Evolutionary conservation across 2,888 invertebrate genomes (phyloP), one percentile per base, ranked within the genome.

Genomic region (Andrena fulva): DNA sequence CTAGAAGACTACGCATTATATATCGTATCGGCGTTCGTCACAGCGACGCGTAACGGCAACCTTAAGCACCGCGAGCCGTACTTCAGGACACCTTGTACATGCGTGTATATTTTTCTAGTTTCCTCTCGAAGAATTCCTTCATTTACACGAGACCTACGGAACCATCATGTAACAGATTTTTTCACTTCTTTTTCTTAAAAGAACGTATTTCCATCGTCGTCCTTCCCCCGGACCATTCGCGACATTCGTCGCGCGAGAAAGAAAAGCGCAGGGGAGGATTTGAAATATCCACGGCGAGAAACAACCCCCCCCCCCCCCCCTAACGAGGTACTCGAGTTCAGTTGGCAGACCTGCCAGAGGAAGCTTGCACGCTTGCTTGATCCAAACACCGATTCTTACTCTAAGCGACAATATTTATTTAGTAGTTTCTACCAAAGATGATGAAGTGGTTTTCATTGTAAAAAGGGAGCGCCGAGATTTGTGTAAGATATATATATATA

Each of bases 381-480:
- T 70, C 56, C 66, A 64, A 76, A 69, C 64, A 42, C 52, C 83
- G 85, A 87, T 82, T 86, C 74, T 84, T 88, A 88, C 73, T 85
- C 77, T 91, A 91, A 91, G 90, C 87, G 90, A 92, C 90, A 86
- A 92, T 93, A 92, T 93, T 93, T 93, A 93, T 93, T 93, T 93
- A 91, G 91, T 93, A 93, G 92, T 92, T 92, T 91, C 90, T 93
- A 94, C 94, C 94, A 94, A 94, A 94, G 94, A 94, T 77, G 85
- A 56, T 56, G 24, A 90, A 89, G 87, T 86, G 81, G 89, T 77
- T 91, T 90, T 88, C 89, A 90, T 88, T 92, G 91, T 92, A 91
- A 90, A 91, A 81, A 89, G 33, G 67, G 59, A 69, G 56, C 27
- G 64, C 35, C n/a, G 20, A 27, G 50, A 50, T 42, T 42, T 42